A percentile compares a stretch with the other conserved stretches of the same genome.
These are phyloP conservation scores for Malacosoma neustria DNA, from an alignment of 2,888 invertebrate species.

Conservation along the genomic window DNA sequence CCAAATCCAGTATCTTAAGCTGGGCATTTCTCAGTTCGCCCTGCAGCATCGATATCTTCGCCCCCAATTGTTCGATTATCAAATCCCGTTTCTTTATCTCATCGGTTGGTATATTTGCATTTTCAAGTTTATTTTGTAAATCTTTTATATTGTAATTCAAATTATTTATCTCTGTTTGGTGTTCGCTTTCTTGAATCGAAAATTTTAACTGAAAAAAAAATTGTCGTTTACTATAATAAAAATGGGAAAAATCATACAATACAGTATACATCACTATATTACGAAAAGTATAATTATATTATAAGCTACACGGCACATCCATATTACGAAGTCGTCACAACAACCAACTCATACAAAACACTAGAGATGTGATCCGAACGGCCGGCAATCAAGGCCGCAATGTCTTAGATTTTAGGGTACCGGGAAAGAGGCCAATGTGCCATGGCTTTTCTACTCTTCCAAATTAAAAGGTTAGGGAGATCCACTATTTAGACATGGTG, in stretches of 20 bases:
- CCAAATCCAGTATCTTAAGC: conserved; percentile 58
- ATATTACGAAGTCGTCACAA: too few relatives aligned
- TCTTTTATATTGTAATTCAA: conserved; percentile 32
- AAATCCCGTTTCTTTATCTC: conserved; percentile 36
- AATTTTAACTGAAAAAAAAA: conserved; percentile 30
- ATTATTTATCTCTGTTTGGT: conserved; percentile 22
- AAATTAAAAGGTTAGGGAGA: too few relatives aligned
- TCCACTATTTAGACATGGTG: too few relatives aligned
- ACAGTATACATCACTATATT: too few relatives aligned
- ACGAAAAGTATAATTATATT: too few relatives aligned
- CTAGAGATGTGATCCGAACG: too few relatives aligned
- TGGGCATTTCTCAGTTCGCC: conserved; percentile 57
- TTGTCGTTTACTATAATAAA: not conserved
- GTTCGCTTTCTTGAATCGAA: conserved; percentile 31
- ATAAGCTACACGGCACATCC: too few relatives aligned
- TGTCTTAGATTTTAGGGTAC: too few relatives aligned
- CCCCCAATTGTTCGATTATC: conserved; percentile 35
- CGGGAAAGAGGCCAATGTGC: too few relatives aligned
- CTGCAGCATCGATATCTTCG: conserved; percentile 34
- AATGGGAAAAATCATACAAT: not conserved
- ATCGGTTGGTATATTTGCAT: conserved; percentile 18
- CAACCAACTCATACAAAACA: too few relatives aligned
- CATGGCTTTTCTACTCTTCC: too few relatives aligned
- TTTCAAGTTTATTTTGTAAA: conserved; percentile 29
- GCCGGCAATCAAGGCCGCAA: too few relatives aligned